Evolutionary conservation across 2,113 vertebrate species (phyloP), one percentile per base, ranked within the genome.

Genomic region (Cephalophus harveyi): DNA sequence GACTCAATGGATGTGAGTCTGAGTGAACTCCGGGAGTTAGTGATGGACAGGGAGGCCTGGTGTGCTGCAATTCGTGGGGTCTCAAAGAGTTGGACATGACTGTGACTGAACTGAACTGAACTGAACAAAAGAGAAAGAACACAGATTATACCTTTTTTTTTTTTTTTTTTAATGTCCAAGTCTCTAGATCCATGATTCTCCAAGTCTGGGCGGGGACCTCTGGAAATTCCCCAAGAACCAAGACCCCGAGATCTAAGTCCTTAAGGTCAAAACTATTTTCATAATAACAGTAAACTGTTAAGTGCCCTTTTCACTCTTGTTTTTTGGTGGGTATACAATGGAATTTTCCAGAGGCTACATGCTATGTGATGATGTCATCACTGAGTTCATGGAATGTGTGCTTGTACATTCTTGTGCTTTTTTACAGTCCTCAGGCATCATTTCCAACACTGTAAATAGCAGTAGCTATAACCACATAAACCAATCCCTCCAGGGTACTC

Each of bases 241-340:
- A 67, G 57, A 82, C 43, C 33, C 48, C 10, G 36, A 87, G 40
- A 87, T 15, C 30, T 27, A 81, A 59, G 5, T 71, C 46, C 55
- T 93, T 59, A 64, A 81, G 30, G 11, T 62, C 83, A 95, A 92
- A 97, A 40, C 5, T 79, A n/a, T 84, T 78, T 97, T 94, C 40
- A n/a, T 84, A 46, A 19, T n/a, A 48, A 48, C 10, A 55, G 14
- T 62, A 76, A 40, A 6, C 40, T 52, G 16, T 13, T 27, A 28
- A 57, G 40, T 50, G 8, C 78, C 43, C 60, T 93, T 81, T 83
- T 84, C 54, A 46, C 16, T 64, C 52, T 76, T 55, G 14, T 57
- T 12, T 21, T 84, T 76, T 84, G 43, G 10, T 21, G 83, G 30
- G 8, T 36, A 7, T 60, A 36, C 4, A 13, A 57, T 23, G 43